These are phyloP conservation scores for Numenius phaeopus DNA, from an alignment of 2,797 vertebrate genomes.

Conservation along the genomic window DNA sequence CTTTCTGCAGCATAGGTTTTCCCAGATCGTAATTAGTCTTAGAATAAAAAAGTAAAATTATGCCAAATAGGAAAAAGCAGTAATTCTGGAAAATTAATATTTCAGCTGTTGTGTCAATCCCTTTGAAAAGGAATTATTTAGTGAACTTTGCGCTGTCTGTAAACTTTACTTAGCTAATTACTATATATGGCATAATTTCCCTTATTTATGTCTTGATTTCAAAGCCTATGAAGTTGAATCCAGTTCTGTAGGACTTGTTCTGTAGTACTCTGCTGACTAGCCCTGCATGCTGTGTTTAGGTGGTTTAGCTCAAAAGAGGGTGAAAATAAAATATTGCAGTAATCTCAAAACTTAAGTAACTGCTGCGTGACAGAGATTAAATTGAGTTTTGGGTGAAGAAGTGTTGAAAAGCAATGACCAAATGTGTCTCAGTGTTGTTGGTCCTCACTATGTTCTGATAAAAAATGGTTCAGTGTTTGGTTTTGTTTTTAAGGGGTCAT, in stretches of 20 bases:
- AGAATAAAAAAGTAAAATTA: background rate
- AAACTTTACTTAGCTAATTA: background rate
- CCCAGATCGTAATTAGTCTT: background rate
- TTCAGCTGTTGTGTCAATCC: background rate
- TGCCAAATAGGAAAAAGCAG: background rate
- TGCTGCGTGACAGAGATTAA: background rate
- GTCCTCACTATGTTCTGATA: background rate
- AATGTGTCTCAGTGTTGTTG: background rate
- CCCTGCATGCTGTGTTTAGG: background rate
- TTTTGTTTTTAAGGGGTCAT: background rate
- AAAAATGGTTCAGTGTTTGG: fast-evolving
- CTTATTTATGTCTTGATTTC: background rate
- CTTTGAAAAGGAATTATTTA: background rate
- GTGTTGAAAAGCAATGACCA: background rate
- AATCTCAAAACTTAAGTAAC: slow-evolving; percentile 6
- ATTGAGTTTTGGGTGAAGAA: background rate
- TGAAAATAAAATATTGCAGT: slow-evolving; percentile 6
- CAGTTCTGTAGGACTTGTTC: background rate
- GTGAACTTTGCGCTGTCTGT: background rate
- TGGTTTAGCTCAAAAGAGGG: background rate
- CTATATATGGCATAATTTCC: background rate
- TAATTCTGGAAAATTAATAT: background rate
- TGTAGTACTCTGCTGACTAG: background rate
- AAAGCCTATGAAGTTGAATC: background rate
- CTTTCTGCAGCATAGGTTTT: background rate